Evolutionary conservation across 1,140 invertebrate species (phyloP).

Genomic region (Trichoplusia ni): DNA sequence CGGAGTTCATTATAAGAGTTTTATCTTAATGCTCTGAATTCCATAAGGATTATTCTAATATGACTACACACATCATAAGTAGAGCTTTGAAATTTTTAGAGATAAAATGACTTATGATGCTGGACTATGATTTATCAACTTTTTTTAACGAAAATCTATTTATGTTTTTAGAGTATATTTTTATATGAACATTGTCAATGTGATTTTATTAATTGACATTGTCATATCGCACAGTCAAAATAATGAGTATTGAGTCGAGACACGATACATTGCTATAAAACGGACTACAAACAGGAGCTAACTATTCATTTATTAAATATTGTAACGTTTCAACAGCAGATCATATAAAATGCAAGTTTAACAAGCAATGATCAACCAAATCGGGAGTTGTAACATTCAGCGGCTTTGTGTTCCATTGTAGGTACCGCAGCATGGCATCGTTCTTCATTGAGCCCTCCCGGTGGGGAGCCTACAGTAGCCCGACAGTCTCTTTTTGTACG

Average conservation of each 20-base stretch:
- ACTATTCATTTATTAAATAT: constrained; percentile 10
- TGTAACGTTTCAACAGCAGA: constrained; percentile 21
- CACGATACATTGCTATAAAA: not conserved
- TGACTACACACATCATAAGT: constrained; percentile 22
- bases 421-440: constrained; percentile 68
- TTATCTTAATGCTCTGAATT: constrained; percentile 26
- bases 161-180: too few relatives aligned
- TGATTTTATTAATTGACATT: too few relatives aligned
- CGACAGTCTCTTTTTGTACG: constrained; percentile 73
- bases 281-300: not conserved
- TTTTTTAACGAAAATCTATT: too few relatives aligned
- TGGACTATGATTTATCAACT: constrained; percentile 5
- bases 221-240: too few relatives aligned
- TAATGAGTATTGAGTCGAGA: too few relatives aligned
- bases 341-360: constrained; percentile 31
- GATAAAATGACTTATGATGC: constrained; percentile 32
- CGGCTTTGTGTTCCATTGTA: constrained; percentile 64
- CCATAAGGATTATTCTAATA: constrained; percentile 34
- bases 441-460: constrained; percentile 65
- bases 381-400: constrained; percentile 42
- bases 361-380: constrained; percentile 49
- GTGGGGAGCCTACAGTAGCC: constrained; percentile 75
- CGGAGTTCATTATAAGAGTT: constrained; percentile 9
- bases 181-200: too few relatives aligned
- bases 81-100: constrained; percentile 40